Evolutionary conservation across 2,113 vertebrate species (phyloP).

Genomic region (Trematomus loennbergii): DNA sequence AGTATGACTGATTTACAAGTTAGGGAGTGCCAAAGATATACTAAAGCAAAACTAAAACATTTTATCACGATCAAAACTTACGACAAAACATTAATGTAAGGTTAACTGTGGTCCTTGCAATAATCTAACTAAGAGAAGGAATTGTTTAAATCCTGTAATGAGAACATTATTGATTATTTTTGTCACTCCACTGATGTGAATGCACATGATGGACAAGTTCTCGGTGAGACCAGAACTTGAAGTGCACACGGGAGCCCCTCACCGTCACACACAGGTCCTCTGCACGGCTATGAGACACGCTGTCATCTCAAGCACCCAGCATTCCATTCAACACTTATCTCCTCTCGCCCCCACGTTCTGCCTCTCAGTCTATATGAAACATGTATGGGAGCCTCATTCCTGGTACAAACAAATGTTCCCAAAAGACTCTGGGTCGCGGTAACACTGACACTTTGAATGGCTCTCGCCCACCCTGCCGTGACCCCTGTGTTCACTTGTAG

Average conservation of each 20-base stretch:
- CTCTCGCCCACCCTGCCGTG: slow-evolving; percentile 38
- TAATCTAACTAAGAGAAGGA: not conserved
- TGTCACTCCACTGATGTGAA: slow-evolving; percentile 12
- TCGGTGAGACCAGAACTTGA: slow-evolving; percentile 17
- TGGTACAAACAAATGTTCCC: slow-evolving; percentile 58
- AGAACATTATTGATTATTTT: not conserved
- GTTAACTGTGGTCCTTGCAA: not conserved
- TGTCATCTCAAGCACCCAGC: slow-evolving; percentile 33
- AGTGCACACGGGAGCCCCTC: slow-evolving; percentile 9
- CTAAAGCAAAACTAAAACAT: not conserved
- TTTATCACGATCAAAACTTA: not conserved
- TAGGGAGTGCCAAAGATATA: not conserved
- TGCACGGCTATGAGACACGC: slow-evolving; percentile 12
- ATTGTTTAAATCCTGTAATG: not conserved
- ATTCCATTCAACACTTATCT: slow-evolving; percentile 22
- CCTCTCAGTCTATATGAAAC: slow-evolving; percentile 29
- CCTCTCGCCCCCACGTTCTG: slow-evolving; percentile 11
- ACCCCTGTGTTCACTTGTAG: slow-evolving; percentile 58
- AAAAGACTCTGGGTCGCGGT: slow-evolving; percentile 30
- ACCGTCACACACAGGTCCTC: slow-evolving; percentile 16
- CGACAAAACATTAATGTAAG: not conserved
- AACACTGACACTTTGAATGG: slow-evolving; percentile 65
- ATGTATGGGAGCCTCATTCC: slow-evolving; percentile 49
- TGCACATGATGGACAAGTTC: not conserved
- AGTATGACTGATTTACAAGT: not conserved